Conservation (phyloP, 2,888 invertebrate species). For the Mesorhabditis spiculigera region DNA sequence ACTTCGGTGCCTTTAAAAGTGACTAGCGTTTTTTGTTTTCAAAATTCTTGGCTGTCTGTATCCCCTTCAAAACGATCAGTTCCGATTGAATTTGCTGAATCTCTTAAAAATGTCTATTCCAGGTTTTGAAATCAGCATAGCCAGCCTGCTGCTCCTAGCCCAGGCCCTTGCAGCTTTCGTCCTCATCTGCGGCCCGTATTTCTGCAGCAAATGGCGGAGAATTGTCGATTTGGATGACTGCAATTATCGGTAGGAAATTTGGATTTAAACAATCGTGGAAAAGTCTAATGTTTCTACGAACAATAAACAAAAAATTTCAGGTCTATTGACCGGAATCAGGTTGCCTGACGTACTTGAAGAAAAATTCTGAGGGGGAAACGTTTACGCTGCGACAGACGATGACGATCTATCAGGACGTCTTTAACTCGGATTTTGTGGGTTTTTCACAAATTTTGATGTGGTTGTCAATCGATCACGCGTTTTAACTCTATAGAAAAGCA, state of each 20-base stretch:
- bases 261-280: background rate
- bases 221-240: conserved; percentile 23
- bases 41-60: background rate
- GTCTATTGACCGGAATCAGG: conserved; percentile 22
- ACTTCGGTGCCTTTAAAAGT: no score
- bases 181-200: conserved; percentile 25
- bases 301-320: conserved; percentile 5
- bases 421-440: conserved; percentile 24
- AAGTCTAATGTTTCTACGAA: background rate
- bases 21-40: background rate
- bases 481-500: no score
- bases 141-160: conserved; percentile 19
- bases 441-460: background rate
- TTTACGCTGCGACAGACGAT: conserved; percentile 30
- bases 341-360: conserved; percentile 28
- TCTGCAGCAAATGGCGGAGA: conserved; percentile 24
- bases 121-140: conserved; percentile 30
- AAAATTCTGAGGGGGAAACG: conserved; percentile 28
- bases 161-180: conserved; percentile 19
- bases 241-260: conserved; percentile 18
- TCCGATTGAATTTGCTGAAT: no score
- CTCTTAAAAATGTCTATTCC: background rate
- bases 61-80: no score
- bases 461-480: background rate
- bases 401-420: conserved; percentile 23